A percentile compares a stretch with the other conserved stretches of the same genome.
Evolutionary conservation across 2,888 invertebrate species (phyloP).

Genomic region (Erpobdella octoculata): DNA sequence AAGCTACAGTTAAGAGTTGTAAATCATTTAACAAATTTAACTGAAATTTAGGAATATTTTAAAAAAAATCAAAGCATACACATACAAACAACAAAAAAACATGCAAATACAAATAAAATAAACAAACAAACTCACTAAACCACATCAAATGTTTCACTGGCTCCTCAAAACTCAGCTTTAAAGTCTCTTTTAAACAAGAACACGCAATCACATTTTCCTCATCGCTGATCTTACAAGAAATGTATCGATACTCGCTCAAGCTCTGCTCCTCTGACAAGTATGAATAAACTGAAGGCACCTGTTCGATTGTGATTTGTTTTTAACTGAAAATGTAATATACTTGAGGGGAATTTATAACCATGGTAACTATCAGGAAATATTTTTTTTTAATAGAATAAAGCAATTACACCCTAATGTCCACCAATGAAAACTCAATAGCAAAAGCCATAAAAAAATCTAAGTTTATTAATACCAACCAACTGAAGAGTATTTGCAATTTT

Average conservation of each 20-base stretch:
- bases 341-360: too few species aligned
- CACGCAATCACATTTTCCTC: constrained; percentile 45
- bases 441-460: neutral
- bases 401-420: too few species aligned
- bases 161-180: constrained; percentile 47
- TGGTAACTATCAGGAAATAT: too few species aligned
- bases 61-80: too few species aligned
- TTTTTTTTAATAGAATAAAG: too few species aligned
- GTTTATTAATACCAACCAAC: neutral
- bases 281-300: constrained; percentile 48
- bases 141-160: constrained; percentile 48
- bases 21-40: too few species aligned
- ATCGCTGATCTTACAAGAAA: constrained; percentile 46
- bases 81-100: too few species aligned
- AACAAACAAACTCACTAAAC: constrained; percentile 43
- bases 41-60: too few species aligned
- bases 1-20: too few species aligned
- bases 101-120: neutral
- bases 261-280: constrained; percentile 49
- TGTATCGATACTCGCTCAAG: constrained; percentile 44
- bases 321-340: neutral
- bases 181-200: constrained; percentile 45
- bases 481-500: constrained; percentile 39
- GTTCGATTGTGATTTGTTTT: neutral
- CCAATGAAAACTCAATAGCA: too few species aligned